Conservation (phyloP, 1,140 invertebrate genomes). For the Nilaparvata lugens region DNA sequence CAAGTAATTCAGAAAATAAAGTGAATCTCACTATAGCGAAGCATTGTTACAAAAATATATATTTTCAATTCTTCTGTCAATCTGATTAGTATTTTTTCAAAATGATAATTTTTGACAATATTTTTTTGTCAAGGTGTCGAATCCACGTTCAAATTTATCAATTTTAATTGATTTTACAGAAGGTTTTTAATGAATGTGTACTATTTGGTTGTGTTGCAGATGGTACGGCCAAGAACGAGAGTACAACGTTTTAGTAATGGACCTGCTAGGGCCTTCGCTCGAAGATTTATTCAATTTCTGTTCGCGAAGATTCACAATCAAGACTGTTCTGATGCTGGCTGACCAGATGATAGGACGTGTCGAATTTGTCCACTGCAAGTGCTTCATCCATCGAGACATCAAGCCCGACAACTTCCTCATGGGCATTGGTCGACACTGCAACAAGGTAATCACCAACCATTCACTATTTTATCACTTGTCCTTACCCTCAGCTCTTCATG, state of each 20-base stretch:
- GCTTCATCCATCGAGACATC: conserved; percentile 94
- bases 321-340: conserved; percentile 94
- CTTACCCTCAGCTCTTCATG: too few relatives aligned
- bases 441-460: conserved; percentile 70
- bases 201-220: conserved; percentile 39
- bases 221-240: conserved; percentile 87
- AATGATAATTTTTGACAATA: too few relatives aligned
- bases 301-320: conserved; percentile 90
- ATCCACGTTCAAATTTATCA: too few relatives aligned
- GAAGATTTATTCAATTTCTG: conserved; percentile 98
- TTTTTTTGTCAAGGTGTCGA: too few relatives aligned
- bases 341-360: conserved; percentile 89
- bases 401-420: conserved; percentile 98
- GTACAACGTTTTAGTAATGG: conserved; percentile 96
- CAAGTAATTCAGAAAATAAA: too few relatives aligned
- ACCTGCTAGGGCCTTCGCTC: conserved; percentile 86
- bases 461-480: too few relatives aligned
- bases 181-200: too few relatives aligned
- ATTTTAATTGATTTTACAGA: too few relatives aligned
- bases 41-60: too few relatives aligned
- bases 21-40: too few relatives aligned
- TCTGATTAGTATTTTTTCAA: too few relatives aligned
- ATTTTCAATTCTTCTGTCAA: too few relatives aligned
- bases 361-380: conserved; percentile 91
- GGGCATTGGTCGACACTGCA: conserved; percentile 92